Percentiles rank a stretch among this genome's conserved stretches.
Conservation (phyloP, 1,140 invertebrate species). For the Zaprionus lachaisei region DNA sequence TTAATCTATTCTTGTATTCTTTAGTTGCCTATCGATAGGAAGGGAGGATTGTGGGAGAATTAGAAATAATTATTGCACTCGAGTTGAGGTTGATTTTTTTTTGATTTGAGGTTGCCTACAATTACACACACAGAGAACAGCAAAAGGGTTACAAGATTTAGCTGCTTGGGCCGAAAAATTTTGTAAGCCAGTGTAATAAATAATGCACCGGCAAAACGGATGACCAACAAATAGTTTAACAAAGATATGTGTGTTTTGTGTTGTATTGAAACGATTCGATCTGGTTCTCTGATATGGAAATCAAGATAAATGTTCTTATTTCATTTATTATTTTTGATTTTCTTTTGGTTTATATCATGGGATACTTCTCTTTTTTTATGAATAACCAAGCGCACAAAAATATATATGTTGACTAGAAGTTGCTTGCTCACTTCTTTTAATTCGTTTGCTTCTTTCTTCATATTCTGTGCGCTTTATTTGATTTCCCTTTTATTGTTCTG, state of each 20-base stretch:
- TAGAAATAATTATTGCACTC: conserved; percentile 79
- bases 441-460: conserved; percentile 23
- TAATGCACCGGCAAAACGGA: conserved; percentile 22
- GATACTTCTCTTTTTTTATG: background rate
- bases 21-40: conserved; percentile 44
- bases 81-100: conserved; percentile 74
- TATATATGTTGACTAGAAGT: conserved; percentile 44
- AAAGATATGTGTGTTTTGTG: conserved; percentile 66
- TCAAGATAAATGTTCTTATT: conserved; percentile 32
- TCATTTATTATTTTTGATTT: background rate
- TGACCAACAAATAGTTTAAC: conserved; percentile 73
- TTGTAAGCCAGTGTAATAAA: conserved; percentile 23
- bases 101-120: conserved; percentile 31
- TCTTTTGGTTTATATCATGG: conserved; percentile 10
- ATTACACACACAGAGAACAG: background rate
- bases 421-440: conserved; percentile 48
- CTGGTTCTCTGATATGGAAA: conserved; percentile 48
- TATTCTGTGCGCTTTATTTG: conserved; percentile 34
- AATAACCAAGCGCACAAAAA: conserved; percentile 33
- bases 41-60: conserved; percentile 28
- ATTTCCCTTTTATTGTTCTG: conserved; percentile 8
- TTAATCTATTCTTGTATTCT: conserved; percentile 15
- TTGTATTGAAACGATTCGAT: conserved; percentile 38
- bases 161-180: background rate
- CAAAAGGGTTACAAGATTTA: background rate